Evolutionary conservation across 2,888 invertebrate genomes (phyloP).

Genomic region (Chrysolina oricalcia): DNA sequence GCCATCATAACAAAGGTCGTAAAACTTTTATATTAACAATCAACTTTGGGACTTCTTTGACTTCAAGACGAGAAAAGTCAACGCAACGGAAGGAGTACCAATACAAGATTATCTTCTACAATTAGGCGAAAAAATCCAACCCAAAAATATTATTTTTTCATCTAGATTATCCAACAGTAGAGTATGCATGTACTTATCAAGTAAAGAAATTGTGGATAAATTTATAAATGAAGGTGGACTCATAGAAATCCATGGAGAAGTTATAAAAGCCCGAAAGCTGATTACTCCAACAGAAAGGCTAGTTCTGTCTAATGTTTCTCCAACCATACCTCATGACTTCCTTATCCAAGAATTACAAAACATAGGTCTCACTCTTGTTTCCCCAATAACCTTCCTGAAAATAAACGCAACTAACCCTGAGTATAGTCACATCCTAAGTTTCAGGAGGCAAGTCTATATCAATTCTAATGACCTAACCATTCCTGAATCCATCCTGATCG

Average conservation of each 20-base stretch:
- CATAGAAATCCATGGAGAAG: conserved; percentile 29
- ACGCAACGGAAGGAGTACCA: too few species aligned
- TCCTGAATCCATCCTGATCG: conserved; percentile 40
- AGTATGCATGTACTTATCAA: conserved; percentile 49
- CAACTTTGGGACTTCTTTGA: too few species aligned
- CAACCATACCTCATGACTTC: too few species aligned
- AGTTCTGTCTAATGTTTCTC: conserved; percentile 57
- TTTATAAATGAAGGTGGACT: conserved; percentile 44
- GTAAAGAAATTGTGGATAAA: conserved; percentile 43
- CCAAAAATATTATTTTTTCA: conserved; percentile 45
- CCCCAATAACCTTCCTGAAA: not conserved
- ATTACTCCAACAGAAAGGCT: conserved; percentile 53
- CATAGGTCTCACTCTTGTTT: not conserved
- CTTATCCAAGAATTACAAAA: conserved; percentile 40
- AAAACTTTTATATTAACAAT: too few species aligned
- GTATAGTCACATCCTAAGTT: too few species aligned
- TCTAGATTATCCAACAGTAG: conserved; percentile 54
- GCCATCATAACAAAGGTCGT: too few species aligned
- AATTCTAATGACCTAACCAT: conserved; percentile 9
- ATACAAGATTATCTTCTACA: too few species aligned
- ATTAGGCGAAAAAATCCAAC: conserved; percentile 37
- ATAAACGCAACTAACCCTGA: not conserved
- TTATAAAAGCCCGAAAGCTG: conserved; percentile 47
- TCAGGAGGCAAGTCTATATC: not conserved
- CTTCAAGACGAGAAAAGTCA: too few species aligned